Evolutionary conservation across 2,113 vertebrate species (phyloP).

Genomic region (Otus sunia): DNA sequence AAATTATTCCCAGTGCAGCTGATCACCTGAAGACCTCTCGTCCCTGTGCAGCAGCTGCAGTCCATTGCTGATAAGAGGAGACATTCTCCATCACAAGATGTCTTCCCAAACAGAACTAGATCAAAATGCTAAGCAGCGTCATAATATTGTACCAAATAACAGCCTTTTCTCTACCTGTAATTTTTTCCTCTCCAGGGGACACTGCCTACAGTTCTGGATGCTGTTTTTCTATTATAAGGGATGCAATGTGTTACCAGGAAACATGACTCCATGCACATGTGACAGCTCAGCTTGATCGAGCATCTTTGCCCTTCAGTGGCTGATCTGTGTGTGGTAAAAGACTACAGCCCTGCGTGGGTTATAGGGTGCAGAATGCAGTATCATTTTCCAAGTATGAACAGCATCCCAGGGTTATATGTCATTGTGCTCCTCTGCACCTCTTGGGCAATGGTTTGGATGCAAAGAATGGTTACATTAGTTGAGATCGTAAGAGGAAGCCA

Average conservation of each 20-base stretch:
- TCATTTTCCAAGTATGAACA: neutral
- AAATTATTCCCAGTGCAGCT: conserved; percentile 46
- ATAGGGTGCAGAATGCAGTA: neutral
- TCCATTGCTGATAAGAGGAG: neutral
- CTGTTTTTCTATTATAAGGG: neutral
- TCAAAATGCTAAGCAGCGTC: neutral
- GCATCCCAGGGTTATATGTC: neutral
- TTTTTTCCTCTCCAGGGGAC: neutral
- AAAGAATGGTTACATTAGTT: neutral
- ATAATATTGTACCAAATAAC: neutral
- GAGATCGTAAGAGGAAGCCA: neutral
- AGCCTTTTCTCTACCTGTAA: neutral
- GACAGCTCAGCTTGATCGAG: neutral
- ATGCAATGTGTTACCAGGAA: neutral
- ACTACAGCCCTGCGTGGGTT: neutral
- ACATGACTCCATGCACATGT: neutral
- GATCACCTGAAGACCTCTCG: conserved; percentile 11
- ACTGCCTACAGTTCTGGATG: neutral
- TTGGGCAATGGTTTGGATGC: neutral
- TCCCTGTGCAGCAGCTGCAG: neutral
- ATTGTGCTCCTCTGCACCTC: neutral
- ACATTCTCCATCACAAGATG: neutral
- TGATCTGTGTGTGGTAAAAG: neutral
- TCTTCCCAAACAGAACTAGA: neutral
- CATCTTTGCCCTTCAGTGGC: neutral